Conservation (phyloP, 2,113 vertebrate species). For the Notarius quadriscutis region DNA sequence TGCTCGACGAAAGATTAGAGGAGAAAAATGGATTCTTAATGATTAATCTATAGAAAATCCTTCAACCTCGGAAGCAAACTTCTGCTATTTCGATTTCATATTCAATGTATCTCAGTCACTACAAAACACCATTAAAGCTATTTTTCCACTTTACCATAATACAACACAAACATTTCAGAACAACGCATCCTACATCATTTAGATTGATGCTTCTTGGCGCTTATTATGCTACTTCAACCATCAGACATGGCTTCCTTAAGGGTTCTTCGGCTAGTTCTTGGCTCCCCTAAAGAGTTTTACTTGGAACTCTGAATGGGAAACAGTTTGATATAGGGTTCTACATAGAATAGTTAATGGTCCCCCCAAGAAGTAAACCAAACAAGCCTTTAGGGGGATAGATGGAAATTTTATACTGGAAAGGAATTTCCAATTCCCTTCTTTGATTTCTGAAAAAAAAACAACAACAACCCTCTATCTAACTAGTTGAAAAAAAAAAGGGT, state of each 20-base stretch:
- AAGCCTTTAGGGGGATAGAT: not conserved
- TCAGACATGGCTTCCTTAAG: not conserved
- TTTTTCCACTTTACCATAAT: not conserved
- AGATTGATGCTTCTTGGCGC: not conserved
- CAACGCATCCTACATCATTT: conserved; percentile 1
- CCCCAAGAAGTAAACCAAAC: not conserved
- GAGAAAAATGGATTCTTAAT: conserved; percentile 34
- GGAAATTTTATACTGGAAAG: not conserved
- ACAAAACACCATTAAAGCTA: not conserved
- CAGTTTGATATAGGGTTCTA: not conserved
- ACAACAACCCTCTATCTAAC: too few relatives aligned
- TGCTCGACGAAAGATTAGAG: conserved; percentile 16
- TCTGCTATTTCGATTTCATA: not conserved
- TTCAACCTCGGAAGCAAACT: not conserved
- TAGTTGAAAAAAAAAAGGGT: not conserved
- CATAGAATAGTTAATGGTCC: not conserved
- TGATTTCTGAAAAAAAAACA: not conserved
- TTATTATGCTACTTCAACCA: not conserved
- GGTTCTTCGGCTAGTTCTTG: not conserved
- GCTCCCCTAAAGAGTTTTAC: not conserved
- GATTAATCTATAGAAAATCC: conserved; percentile 14
- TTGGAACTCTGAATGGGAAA: not conserved
- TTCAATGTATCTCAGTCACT: not conserved
- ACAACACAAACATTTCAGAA: not conserved
- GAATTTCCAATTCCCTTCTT: not conserved